Percentiles rank a stretch among this genome's conserved stretches.
These are phyloP conservation scores for Margarornis squamiger DNA, from an alignment of 2,797 vertebrate species.

Conservation along the genomic window DNA sequence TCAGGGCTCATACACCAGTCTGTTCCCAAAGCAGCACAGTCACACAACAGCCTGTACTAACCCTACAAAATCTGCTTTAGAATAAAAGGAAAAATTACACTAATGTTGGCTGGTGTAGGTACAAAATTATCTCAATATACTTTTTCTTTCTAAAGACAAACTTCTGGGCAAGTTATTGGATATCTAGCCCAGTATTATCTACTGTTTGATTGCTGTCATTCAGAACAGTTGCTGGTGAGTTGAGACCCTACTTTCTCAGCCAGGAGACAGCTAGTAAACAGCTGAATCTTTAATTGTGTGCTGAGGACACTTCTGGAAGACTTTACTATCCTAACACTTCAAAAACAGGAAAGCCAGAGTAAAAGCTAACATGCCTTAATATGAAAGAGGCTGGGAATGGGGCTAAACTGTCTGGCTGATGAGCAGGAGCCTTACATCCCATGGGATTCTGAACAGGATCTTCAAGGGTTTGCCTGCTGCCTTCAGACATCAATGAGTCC, in stretches of 20 bases:
- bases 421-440: accelerated
- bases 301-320: neutral
- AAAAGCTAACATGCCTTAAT: neutral
- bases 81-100: neutral
- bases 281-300: neutral
- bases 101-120: neutral
- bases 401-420: neutral
- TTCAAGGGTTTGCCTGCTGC: neutral
- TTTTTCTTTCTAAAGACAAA: neutral
- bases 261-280: neutral
- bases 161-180: neutral
- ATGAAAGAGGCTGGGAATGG: neutral
- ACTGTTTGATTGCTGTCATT: neutral
- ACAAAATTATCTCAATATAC: neutral
- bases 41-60: neutral
- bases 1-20: neutral
- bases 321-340: neutral
- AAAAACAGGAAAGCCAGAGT: neutral
- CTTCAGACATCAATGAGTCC: accelerated
- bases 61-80: neutral
- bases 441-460: neutral
- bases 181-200: neutral
- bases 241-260: neutral
- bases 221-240: neutral
- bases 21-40: neutral